A percentile compares a stretch with the other conserved stretches of the same genome.
Evolutionary conservation across 2,888 invertebrate genomes (phyloP).

Genomic region (Agrypnus murinus): DNA sequence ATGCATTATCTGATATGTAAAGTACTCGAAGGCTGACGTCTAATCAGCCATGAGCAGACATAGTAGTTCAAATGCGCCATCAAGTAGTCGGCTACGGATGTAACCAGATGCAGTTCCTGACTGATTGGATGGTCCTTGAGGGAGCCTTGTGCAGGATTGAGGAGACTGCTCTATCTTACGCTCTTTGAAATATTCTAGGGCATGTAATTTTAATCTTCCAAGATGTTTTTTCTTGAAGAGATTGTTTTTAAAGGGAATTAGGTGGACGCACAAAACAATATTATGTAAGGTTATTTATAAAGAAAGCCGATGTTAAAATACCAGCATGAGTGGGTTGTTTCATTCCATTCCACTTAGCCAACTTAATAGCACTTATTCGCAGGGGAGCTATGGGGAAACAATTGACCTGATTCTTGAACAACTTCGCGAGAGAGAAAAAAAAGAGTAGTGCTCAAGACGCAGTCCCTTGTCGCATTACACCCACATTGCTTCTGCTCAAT

Average conservation of each 20-base stretch:
- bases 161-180: constrained; percentile 22
- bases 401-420: constrained; percentile 53
- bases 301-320: constrained; percentile 29
- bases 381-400: constrained; percentile 51
- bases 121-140: constrained; percentile 44
- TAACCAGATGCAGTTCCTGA: constrained; percentile 20
- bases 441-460: constrained; percentile 30
- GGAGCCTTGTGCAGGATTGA: constrained; percentile 36
- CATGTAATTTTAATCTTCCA: too few species aligned
- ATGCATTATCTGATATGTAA: constrained; percentile 46
- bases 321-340: constrained; percentile 40
- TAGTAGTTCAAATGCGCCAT: constrained; percentile 41
- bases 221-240: too few species aligned
- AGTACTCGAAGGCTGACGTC: constrained; percentile 41
- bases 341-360: constrained; percentile 47
- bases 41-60: constrained; percentile 40
- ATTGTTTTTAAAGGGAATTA: too few species aligned
- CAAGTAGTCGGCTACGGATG: constrained; percentile 24
- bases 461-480: constrained; percentile 36
- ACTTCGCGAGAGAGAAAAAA: constrained; percentile 2
- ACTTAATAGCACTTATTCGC: constrained; percentile 48
- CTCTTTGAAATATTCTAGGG: neutral
- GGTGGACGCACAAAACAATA: constrained; percentile 6
- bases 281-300: constrained; percentile 35
- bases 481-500: constrained; percentile 25